Conservation (phyloP, 2,113 vertebrate genomes). For the Eurypyga helias region DNA sequence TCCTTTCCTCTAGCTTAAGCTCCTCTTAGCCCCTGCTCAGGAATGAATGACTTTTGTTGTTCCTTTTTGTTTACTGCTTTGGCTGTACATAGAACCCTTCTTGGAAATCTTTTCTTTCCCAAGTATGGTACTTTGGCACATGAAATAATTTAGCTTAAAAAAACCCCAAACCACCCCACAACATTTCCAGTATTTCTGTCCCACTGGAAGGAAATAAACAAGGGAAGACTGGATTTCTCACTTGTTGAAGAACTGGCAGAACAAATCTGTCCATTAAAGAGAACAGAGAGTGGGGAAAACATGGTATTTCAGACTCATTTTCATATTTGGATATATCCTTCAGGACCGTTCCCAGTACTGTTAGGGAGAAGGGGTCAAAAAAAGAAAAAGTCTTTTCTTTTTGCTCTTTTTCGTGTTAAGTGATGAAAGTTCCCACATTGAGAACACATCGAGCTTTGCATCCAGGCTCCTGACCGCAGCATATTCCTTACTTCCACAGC, state of each 20-base stretch:
- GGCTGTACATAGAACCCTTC: conserved; percentile 20
- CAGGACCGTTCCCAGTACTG: not conserved
- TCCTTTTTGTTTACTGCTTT: conserved; percentile 50
- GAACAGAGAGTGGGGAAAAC: not conserved
- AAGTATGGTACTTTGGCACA: conserved; percentile 34
- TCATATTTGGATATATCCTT: not conserved
- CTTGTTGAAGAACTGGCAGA: not conserved
- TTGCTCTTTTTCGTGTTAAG: not conserved
- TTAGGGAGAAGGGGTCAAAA: not conserved
- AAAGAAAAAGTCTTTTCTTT: accelerated
- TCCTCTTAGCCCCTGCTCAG: not conserved
- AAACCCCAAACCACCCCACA: not conserved
- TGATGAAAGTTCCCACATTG: not conserved
- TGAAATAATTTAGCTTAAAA: not conserved
- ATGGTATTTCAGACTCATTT: not conserved
- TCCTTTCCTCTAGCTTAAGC: not conserved
- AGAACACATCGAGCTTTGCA: not conserved
- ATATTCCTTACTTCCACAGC: not conserved
- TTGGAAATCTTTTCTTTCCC: conserved; percentile 36
- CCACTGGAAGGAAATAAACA: not conserved
- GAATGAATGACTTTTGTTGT: conserved; percentile 27
- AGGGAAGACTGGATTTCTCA: not conserved
- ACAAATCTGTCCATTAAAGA: not conserved
- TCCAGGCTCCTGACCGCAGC: not conserved
- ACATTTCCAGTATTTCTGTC: conserved; percentile 33